A percentile compares a stretch with the other conserved stretches of the same genome.
These are phyloP conservation scores for Pollachius pollachius DNA, from an alignment of 2,113 vertebrate genomes.

Conservation along the genomic window DNA sequence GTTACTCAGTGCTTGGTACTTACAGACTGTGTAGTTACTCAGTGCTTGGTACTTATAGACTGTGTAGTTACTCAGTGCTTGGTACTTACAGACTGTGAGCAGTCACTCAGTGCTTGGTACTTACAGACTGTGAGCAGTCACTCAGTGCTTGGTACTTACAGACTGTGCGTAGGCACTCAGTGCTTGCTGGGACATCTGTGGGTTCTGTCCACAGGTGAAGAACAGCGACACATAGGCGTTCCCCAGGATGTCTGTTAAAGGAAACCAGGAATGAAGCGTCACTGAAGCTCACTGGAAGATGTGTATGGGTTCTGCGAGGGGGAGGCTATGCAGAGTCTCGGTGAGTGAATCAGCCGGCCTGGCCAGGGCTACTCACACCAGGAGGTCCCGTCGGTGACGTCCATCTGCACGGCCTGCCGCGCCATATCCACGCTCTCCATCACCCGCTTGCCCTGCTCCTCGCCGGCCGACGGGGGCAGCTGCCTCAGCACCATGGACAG, in stretches of 20 bases:
- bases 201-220: slow-evolving; percentile 86
- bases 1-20: too few relatives aligned
- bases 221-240: slow-evolving; percentile 89
- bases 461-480: slow-evolving; percentile 59
- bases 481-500: slow-evolving; percentile 90
- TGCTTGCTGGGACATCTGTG: slow-evolving; percentile 87
- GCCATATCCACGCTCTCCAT: slow-evolving; percentile 85
- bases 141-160: slow-evolving; percentile 68
- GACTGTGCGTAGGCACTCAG: slow-evolving; percentile 85
- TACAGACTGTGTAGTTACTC: too few relatives aligned
- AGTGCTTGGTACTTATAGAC: too few relatives aligned
- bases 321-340: too few relatives aligned
- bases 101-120: background rate
- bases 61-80: too few relatives aligned
- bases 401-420: slow-evolving; percentile 83
- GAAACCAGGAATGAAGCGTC: too few relatives aligned
- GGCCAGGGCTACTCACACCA: slow-evolving; percentile 82
- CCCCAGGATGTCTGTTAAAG: slow-evolving; percentile 80
- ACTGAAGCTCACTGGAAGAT: too few relatives aligned
- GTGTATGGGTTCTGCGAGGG: too few relatives aligned
- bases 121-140: too few relatives aligned
- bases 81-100: background rate
- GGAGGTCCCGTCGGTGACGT: slow-evolving; percentile 83
- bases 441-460: slow-evolving; percentile 72
- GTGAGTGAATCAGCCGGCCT: background rate